Evolutionary conservation across 2,888 invertebrate genomes (phyloP).

Genomic region (Atherix ibis): DNA sequence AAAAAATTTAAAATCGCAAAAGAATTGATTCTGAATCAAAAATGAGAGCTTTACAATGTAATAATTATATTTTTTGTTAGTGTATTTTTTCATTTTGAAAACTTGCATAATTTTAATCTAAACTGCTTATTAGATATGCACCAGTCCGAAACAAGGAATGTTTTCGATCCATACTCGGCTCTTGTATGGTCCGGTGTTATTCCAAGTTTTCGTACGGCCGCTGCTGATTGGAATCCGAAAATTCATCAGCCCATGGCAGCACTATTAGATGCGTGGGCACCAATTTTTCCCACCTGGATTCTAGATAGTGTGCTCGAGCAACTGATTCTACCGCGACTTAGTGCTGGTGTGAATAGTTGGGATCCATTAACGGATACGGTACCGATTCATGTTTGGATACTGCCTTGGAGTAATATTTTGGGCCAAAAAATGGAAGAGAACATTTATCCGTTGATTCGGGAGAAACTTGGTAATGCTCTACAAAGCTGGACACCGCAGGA

Average conservation of each 20-base stretch:
- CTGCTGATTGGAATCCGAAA: slow-evolving; percentile 63
- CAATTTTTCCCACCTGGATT: slow-evolving; percentile 69
- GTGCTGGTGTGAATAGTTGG: slow-evolving; percentile 72
- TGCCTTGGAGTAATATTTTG: slow-evolving; percentile 86
- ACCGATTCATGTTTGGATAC: slow-evolving; percentile 93
- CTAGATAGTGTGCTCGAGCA: slow-evolving; percentile 67
- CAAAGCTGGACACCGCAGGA: slow-evolving; percentile 94
- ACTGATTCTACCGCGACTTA: slow-evolving; percentile 57
- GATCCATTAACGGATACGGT: slow-evolving; percentile 89
- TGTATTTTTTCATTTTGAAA: no score
- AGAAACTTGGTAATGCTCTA: slow-evolving; percentile 77
- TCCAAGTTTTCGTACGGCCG: slow-evolving; percentile 56
- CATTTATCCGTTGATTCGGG: slow-evolving; percentile 80
- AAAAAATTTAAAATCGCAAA: no score
- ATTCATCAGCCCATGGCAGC: slow-evolving; percentile 61
- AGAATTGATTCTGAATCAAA: no score
- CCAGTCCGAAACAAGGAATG: slow-evolving; percentile 23
- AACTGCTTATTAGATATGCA: slow-evolving; percentile 24
- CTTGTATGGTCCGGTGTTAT: slow-evolving; percentile 81
- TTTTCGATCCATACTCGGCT: slow-evolving; percentile 55
- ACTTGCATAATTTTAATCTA: no score
- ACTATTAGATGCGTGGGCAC: slow-evolving; percentile 67
- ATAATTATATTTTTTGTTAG: no score
- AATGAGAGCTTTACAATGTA: no score
- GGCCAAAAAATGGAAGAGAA: slow-evolving; percentile 38